Conservation (phyloP, 2,888 invertebrate species). For the Cosmopolites sordidus region DNA sequence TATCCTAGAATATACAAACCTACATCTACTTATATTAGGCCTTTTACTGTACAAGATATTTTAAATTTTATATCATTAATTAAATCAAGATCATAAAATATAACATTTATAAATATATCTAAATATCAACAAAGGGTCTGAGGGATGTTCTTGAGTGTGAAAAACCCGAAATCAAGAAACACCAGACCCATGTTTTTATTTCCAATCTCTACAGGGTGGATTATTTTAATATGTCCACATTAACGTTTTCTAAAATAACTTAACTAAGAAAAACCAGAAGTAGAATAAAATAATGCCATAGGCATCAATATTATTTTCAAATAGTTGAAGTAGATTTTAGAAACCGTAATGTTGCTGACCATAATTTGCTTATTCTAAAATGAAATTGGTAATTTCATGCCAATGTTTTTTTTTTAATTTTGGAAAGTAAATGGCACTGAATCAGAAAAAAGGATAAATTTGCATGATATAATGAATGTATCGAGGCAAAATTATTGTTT, state of each 20-base stretch:
- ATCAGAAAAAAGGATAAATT: background rate
- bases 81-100: slow-evolving; percentile 23
- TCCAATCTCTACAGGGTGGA: background rate
- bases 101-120: slow-evolving; percentile 11
- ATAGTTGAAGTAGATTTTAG: too few species aligned
- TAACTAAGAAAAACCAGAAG: too few species aligned
- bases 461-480: background rate
- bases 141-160: background rate
- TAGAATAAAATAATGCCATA: too few species aligned
- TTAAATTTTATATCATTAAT: slow-evolving; percentile 8
- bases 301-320: too few species aligned
- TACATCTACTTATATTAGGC: slow-evolving; percentile 16
- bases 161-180: background rate
- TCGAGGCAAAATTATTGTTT: background rate
- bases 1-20: slow-evolving; percentile 18
- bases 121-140: slow-evolving; percentile 16
- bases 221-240: too few species aligned
- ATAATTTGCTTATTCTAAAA: too few species aligned
- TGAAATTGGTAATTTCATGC: too few species aligned
- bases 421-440: background rate
- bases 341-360: too few species aligned
- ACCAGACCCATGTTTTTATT: background rate
- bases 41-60: slow-evolving; percentile 19
- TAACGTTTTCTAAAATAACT: too few species aligned
- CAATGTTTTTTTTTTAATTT: too few species aligned